phyloP scores from a whole-genome alignment of 37 sponge, comb jelly and placozoan genomes.

The Bolinopsis microptera region DNA sequence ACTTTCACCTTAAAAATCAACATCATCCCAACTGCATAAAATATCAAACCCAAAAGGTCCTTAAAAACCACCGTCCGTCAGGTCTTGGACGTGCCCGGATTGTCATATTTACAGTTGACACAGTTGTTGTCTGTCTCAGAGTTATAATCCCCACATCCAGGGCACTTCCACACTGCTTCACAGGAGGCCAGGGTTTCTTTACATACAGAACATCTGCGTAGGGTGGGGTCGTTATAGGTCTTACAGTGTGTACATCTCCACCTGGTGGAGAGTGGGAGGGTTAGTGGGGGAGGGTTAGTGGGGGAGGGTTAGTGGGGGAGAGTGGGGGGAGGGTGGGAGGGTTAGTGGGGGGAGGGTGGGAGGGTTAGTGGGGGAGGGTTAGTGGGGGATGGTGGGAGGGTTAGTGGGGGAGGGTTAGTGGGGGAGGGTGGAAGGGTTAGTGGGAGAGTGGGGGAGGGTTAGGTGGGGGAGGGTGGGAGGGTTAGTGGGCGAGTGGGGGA shows the following conservation, averaged over 20 bases:
- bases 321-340: too few relatives aligned
- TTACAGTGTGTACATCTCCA: neutral
- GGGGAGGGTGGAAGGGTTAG: too few relatives aligned
- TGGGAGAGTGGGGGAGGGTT: too few relatives aligned
- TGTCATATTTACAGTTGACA: neutral
- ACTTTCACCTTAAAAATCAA: too few relatives aligned
- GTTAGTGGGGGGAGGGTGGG: too few relatives aligned
- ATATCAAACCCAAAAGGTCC: neutral
- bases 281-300: neutral
- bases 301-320: too few relatives aligned
- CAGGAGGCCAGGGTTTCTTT: neutral
- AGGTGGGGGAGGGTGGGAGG: neutral
- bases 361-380: too few relatives aligned
- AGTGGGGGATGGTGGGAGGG: too few relatives aligned
- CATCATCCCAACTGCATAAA: too few relatives aligned
- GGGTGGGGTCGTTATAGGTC: neutral
- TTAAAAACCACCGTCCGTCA: neutral
- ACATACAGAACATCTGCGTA: neutral
- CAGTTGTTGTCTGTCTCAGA: neutral
- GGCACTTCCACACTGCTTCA: slow-evolving; percentile 11
- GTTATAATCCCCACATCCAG: slow-evolving; percentile 24
- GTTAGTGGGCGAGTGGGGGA: too few relatives aligned
- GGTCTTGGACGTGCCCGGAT: neutral
- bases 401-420: too few relatives aligned
- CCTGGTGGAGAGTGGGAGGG: neutral